Evolutionary conservation across 2,888 invertebrate species (phyloP), one percentile per base, ranked within the genome.

Genomic region (Andrena camellia): DNA sequence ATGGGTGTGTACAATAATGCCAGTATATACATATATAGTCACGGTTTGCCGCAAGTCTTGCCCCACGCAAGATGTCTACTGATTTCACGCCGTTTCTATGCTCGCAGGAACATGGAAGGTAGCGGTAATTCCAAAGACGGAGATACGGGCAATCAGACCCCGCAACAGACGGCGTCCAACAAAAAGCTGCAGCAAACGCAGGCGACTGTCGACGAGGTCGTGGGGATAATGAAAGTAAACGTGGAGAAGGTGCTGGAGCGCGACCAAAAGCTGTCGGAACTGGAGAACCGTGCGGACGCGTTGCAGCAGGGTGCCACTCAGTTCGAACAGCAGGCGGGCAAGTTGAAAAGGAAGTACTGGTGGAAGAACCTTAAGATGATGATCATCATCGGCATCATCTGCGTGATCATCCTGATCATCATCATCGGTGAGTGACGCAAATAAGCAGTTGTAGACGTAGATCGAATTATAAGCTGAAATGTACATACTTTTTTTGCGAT

Each of bases 341-440:
- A 99, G 95, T 95, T 99, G 94, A 99, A 99, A 95, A 96, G 98
- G 93, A 99, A 99, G 95, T 99, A 98, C 94, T 99, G 99, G 99
- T 97, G 98, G 96, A 98, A 99, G 95, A 99, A 99, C 95, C 95
- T 99, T 92, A 99, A 99, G 96, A 98, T 98, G 98, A 98, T 98
- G 98, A 97, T 98, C 91, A 97, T 98, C 91, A 97, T 98, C 95
- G 98, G 98, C 81, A 96, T 97, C 79, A 97, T 98, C 94, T 97
- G 97, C 83, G 95, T 97, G 91, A 96, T 97, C 88, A 96, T 98
- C 94, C 95, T 98, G 92, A 97, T 97, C 91, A 97, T 98, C 93
- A 97, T 98, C 93, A 97, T 98, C 94, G 97, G 98, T 98, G 96
- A 97, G 97, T 88, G 91, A 85, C 13, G 1, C 2, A 6, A 0